A percentile compares a stretch with the other conserved stretches of the same genome.
Evolutionary conservation across 1,140 invertebrate genomes (phyloP).

Genomic region (Lordiphosa clarofinis): DNA sequence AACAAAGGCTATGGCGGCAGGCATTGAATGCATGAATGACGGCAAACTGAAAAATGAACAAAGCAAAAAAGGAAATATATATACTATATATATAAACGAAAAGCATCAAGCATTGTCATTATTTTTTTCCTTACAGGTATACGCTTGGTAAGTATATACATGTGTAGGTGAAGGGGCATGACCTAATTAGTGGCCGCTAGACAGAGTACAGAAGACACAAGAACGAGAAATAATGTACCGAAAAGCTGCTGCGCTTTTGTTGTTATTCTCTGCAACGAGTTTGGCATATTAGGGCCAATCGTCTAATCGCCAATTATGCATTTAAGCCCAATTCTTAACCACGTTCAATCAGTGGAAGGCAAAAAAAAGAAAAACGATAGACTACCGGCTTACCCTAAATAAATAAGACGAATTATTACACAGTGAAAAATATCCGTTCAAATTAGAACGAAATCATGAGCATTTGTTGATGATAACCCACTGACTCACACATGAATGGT

Average conservation of each 20-base stretch:
- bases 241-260: conserved; percentile 44
- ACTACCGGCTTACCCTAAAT: conserved; percentile 15
- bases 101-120: conserved; percentile 58
- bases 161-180: conserved; percentile 25
- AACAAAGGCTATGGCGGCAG: conserved; percentile 36
- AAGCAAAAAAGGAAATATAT: conserved; percentile 57
- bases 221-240: neutral
- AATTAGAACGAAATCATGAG: too few relatives aligned
- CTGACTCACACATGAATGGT: too few relatives aligned
- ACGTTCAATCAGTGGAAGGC: conserved; percentile 31
- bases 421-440: too few relatives aligned
- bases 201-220: conserved; percentile 10
- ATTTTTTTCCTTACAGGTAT: conserved; percentile 30
- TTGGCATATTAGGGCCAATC: conserved; percentile 73
- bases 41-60: conserved; percentile 53
- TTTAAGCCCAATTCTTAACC: conserved; percentile 30
- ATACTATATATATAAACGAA: conserved; percentile 62
- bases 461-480: too few relatives aligned
- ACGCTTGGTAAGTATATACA: conserved; percentile 34
- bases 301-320: conserved; percentile 78
- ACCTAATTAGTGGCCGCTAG: conserved; percentile 53
- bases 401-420: neutral
- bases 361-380: conserved; percentile 12
- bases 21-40: conserved; percentile 65
- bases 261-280: conserved; percentile 53